Evolutionary conservation across 2,113 vertebrate genomes (phyloP).

Genomic region (Urocitellus parryii): DNA sequence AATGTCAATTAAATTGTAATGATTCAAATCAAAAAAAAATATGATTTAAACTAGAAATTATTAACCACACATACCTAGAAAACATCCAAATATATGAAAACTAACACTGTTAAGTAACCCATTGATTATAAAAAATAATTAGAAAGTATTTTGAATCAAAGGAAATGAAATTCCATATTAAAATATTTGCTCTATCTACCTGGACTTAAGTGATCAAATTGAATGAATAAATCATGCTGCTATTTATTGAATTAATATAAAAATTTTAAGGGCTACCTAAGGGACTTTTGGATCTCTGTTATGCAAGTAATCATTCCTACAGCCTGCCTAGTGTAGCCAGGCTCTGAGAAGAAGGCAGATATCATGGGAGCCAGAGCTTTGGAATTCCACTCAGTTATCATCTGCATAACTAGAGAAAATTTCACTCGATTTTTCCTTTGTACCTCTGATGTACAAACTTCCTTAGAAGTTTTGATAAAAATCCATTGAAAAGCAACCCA

Average conservation of each 20-base stretch:
- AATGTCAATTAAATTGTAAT: neutral
- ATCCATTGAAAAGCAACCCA: neutral
- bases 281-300: neutral
- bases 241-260: neutral
- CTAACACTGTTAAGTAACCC: neutral
- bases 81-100: neutral
- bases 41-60: neutral
- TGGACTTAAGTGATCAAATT: neutral
- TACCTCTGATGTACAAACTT: neutral
- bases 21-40: neutral
- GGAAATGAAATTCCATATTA: neutral
- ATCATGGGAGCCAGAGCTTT: neutral
- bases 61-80: neutral
- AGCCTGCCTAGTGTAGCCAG: neutral
- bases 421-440: neutral
- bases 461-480: neutral
- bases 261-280: neutral
- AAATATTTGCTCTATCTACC: neutral
- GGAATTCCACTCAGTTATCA: neutral
- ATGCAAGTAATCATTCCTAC: neutral
- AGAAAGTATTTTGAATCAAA: neutral
- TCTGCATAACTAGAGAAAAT: neutral
- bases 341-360: accelerated
- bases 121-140: neutral
- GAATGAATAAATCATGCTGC: neutral